Conservation (phyloP, 2,797 vertebrate genomes). For the Hozukius guyotensis region DNA sequence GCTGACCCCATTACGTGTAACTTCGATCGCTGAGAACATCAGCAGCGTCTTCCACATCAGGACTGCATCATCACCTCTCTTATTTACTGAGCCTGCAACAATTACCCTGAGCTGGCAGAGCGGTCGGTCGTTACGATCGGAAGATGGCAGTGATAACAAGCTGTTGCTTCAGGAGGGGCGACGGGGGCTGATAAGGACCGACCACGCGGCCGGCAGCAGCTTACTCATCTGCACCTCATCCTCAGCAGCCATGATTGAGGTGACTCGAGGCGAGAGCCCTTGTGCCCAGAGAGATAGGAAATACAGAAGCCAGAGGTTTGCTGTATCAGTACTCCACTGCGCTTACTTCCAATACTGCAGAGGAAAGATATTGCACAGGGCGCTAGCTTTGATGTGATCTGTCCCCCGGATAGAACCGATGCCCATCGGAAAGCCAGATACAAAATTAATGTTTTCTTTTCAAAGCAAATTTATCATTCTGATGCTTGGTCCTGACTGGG, state of each 20-base stretch:
- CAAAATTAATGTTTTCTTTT: not conserved
- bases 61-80: conserved; percentile 5
- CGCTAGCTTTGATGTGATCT: conserved; percentile 16
- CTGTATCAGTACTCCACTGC: conserved; percentile 2
- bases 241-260: conserved; percentile 28
- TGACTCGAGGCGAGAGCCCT: conserved; percentile 22
- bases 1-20: not conserved
- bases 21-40: not conserved
- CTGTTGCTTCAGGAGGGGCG: conserved; percentile 21
- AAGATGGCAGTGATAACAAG: conserved; percentile 34
- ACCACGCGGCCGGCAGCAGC: not conserved
- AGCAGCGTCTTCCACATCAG: not conserved
- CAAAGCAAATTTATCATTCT: conserved; percentile 23
- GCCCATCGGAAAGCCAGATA: conserved; percentile 2
- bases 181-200: conserved; percentile 24
- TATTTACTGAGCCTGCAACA: conserved; percentile 37
- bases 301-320: conserved; percentile 5
- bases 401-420: not conserved
- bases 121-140: not conserved
- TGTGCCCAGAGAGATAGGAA: conserved; percentile 14
- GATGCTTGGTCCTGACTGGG: not conserved
- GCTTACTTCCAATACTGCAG: conserved; percentile 4
- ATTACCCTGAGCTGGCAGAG: conserved; percentile 17
- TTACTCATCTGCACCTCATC: conserved; percentile 32
- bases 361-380: not conserved